Evolutionary conservation across 2,888 invertebrate species (phyloP).

Genomic region (Epicampocera succincta): DNA sequence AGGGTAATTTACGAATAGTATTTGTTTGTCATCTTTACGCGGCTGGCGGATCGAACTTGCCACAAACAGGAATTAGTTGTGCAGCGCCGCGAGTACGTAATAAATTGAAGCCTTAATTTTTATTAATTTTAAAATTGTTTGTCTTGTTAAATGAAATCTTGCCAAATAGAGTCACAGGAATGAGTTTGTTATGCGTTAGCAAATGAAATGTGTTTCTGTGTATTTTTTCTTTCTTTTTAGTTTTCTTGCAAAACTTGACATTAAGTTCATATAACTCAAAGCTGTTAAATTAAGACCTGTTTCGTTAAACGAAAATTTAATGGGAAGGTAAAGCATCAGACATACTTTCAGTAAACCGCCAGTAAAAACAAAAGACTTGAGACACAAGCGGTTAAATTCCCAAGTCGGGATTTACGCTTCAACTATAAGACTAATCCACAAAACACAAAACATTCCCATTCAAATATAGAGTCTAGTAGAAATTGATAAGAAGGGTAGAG

Average conservation of each 20-base stretch:
- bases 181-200: conserved; percentile 11
- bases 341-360: neutral
- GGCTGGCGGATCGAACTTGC: neutral
- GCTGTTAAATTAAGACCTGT: conserved; percentile 39
- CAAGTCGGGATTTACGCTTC: too few species aligned
- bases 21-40: neutral
- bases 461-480: too few species aligned
- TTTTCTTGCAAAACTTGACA: conserved; percentile 64
- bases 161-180: conserved; percentile 20
- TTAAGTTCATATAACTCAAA: conserved; percentile 44
- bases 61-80: conserved; percentile 33
- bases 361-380: too few species aligned
- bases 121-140: conserved; percentile 9
- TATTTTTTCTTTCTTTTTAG: conserved; percentile 3
- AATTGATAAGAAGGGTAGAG: too few species aligned
- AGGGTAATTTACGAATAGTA: neutral
- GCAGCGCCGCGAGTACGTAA: conserved; percentile 30
- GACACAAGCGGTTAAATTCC: too few species aligned
- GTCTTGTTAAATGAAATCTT: conserved; percentile 22
- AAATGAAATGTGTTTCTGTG: conserved; percentile 20
- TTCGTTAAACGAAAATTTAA: conserved; percentile 19
- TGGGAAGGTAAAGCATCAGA: neutral
- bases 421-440: too few species aligned
- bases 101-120: conserved; percentile 10
- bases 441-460: too few species aligned